A percentile compares a stretch with the other conserved stretches of the same genome.
These are phyloP conservation scores for Mesocricetus auratus DNA, from an alignment of 2,113 vertebrate genomes.

Conservation along the genomic window DNA sequence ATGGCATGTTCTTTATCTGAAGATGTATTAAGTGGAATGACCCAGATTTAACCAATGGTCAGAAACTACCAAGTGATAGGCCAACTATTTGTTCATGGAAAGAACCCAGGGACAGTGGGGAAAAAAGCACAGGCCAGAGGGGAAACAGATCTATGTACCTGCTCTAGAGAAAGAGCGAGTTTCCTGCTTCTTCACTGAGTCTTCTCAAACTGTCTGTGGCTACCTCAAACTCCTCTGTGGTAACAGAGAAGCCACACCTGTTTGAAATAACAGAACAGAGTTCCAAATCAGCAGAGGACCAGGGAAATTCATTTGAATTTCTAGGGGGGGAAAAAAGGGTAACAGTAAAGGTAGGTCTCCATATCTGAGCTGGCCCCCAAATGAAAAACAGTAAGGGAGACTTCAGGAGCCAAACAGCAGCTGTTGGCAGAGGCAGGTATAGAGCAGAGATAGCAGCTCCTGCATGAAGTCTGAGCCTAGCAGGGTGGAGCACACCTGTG, in stretches of 20 bases:
- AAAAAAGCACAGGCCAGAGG: not conserved
- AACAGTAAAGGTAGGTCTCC: not conserved
- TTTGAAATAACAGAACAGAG: not conserved
- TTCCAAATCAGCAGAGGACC: not conserved
- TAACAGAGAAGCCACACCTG: not conserved
- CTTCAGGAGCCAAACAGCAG: not conserved
- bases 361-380: not conserved
- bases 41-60: not conserved
- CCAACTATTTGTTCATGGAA: not conserved
- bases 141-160: not conserved
- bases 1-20: not conserved
- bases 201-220: not conserved
- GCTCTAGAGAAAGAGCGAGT: not conserved
- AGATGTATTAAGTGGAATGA: constrained; percentile 10
- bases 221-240: too few relatives aligned
- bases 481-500: not conserved
- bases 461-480: not conserved
- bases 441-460: not conserved
- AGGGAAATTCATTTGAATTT: constrained; percentile 22
- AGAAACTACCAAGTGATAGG: not conserved
- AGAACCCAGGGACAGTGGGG: not conserved
- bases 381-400: not conserved
- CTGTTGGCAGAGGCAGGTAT: not conserved
- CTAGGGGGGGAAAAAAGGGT: not conserved
- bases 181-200: not conserved